Evolutionary conservation across 2,113 vertebrate species (phyloP).

Genomic region (Callospermophilus lateralis): DNA sequence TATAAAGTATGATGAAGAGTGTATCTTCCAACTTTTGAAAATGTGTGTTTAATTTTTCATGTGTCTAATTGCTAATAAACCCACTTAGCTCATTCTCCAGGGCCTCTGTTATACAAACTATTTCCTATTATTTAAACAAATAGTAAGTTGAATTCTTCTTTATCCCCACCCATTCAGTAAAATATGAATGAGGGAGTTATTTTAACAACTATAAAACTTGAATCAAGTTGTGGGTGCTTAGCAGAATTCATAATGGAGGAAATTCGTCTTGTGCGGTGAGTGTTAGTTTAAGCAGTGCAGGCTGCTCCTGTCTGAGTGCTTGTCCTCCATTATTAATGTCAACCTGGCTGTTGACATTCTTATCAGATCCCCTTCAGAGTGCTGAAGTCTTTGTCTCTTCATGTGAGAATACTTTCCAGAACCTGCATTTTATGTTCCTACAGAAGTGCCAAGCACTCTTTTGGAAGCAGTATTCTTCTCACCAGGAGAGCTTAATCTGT

Average conservation of each 20-base stretch:
- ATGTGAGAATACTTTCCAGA: neutral
- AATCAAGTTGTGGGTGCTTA: neutral
- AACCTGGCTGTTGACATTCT: neutral
- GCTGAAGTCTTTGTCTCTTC: neutral
- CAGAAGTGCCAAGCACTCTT: neutral
- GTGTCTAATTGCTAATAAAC: constrained; percentile 9
- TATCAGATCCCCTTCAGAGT: neutral
- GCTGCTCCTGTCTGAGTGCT: neutral
- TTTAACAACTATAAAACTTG: constrained; percentile 10
- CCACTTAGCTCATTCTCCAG: neutral
- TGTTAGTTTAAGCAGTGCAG: neutral
- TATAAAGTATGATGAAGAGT: neutral
- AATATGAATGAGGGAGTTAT: constrained; percentile 28
- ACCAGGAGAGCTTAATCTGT: neutral
- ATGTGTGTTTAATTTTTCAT: neutral
- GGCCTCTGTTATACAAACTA: neutral
- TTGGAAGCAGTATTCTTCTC: neutral
- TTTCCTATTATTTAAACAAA: constrained; percentile 53
- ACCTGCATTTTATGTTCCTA: neutral
- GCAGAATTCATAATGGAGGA: neutral
- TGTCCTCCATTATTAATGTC: neutral
- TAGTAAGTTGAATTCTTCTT: neutral
- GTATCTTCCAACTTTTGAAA: neutral
- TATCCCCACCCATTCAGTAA: neutral
- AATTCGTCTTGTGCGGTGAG: fast-evolving